Base-by-base conservation (phyloP, 2,113 vertebrate genomes). In the Galeopterus variegatus region DNA sequence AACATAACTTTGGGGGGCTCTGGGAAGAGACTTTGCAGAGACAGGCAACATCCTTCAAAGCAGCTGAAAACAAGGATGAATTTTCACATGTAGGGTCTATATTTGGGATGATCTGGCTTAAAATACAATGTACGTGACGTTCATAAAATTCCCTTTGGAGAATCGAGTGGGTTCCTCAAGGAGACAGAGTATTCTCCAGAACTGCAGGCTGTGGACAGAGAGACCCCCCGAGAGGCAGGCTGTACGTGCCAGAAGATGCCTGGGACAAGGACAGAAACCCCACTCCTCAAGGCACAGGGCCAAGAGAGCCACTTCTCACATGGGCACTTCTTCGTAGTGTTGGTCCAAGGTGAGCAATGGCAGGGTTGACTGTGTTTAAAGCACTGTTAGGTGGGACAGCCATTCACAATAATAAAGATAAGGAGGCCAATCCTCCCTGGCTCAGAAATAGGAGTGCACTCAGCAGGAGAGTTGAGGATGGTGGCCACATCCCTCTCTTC, bases 1-100 rank as follows among this genome's bases (percentile, higher is more conserved):
- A 67, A 56, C 76, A 56, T 62, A 50, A 70, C 45, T 91, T 33
- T 21, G 2, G 10, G 33, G 23, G 8, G 9, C 54, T 65, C 70
- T 65, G 13, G 7, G 23, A 81, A 85, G 60, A 18, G 36, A 86
- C 2, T 45, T 76, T 24, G 10, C 24, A 73, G 31, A 64, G 14
- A 56, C 0, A 18, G 19, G 52, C 52, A 81, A 73, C 50, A 79
- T 5, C 72, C 79, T 92, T 93, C 81, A 79, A 72, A 86, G 54
- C 12, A 70, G 72, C 36, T 73, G 62, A 85, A 91, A 80, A 89
- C 64, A 92, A 88, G 50, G 84, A 41, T 50, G 19, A 6, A 19
- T 72, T n/a, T n/a, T 62, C 7, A 17, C 56, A 50, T 56, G 18
- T 48, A 45, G 67, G 17, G 72, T 67, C 69, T 87, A 24, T 60